Evolutionary conservation across 2,113 vertebrate genomes (phyloP), one percentile per base, ranked within the genome.

Genomic region (Silurus asotus): DNA sequence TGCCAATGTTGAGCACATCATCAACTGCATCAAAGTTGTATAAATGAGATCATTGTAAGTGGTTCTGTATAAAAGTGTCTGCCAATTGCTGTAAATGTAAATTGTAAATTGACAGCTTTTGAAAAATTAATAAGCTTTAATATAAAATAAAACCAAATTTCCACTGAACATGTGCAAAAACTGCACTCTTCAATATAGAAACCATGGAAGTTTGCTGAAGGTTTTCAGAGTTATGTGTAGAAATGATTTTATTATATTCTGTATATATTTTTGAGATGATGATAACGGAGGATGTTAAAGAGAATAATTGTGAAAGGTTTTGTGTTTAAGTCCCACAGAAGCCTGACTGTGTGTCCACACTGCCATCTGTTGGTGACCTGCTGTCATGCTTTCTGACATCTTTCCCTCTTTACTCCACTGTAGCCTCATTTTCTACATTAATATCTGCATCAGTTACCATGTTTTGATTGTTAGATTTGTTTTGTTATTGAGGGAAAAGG

Each of bases 361-460:
- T 90, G 92, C 92, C 93, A 93, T 91, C 94, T 94, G 82, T 84
- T 48, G 78, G 59, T 13, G 20, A 49, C 45, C 3, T 62, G 53
- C 17, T 81, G 17, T 48, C 5, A 56, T 17, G 20, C 28, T 17
- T 55, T 49, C 3, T n/a, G n/a, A 23, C 11, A n/a, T 5, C 53
- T 62, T 19, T 37, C 53, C 49, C 53, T 65, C 11, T 67, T 53
- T 14, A 23, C 37, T 3, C 4, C 78, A 23, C 72, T 51, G 48
- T 51, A 51, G 13, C 1, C 5, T 72, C 37, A 48, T 11, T 25
- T 65, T 4, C 25, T 25, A 6, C 45, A 19, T 8, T 3, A 45
- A 17, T 48, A 17, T 74, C 37, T 74, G 19, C 9, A 7, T 49
- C 28, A 17, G 13, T 70, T 37, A 45, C 5, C 5, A 17, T 70